phyloP scores from a whole-genome alignment of 2,888 invertebrate species.

The Ormyrus labotus region DNA sequence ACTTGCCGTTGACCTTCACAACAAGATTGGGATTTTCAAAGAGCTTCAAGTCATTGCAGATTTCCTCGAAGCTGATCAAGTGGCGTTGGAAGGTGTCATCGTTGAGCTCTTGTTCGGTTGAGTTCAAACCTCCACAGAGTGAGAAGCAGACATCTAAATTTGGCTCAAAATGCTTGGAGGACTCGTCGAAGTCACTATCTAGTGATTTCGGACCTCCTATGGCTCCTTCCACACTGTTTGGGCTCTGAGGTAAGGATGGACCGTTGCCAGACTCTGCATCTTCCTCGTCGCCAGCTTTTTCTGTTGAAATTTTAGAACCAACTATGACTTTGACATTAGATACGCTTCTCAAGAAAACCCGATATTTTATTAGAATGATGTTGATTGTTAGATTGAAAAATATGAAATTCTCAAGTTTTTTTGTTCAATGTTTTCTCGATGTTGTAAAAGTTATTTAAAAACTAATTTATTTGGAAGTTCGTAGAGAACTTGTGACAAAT shows the following conservation, averaged over 20 bases:
- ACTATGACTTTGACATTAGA: too few species aligned
- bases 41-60: conserved; percentile 84
- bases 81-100: conserved; percentile 81
- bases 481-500: too few species aligned
- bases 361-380: too few species aligned
- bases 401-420: too few species aligned
- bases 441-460: too few species aligned
- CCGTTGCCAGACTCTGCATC: conserved; percentile 98
- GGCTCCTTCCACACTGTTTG: conserved; percentile 90
- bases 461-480: too few species aligned
- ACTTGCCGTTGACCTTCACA: conserved; percentile 90
- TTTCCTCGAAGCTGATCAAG: conserved; percentile 77
- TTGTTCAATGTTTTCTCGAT: too few species aligned
- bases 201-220: conserved; percentile 81
- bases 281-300: conserved; percentile 83
- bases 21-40: conserved; percentile 89
- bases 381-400: too few species aligned
- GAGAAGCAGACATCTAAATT: conserved; percentile 83
- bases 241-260: conserved; percentile 95
- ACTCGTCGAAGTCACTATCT: conserved; percentile 90
- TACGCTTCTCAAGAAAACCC: too few species aligned
- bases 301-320: conserved; percentile 10
- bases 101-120: conserved; percentile 76
- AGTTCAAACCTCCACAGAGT: conserved; percentile 83
- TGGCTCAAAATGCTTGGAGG: conserved; percentile 69